Base-by-base conservation (phyloP, 2,888 invertebrate species). In the Boloria selene region DNA sequence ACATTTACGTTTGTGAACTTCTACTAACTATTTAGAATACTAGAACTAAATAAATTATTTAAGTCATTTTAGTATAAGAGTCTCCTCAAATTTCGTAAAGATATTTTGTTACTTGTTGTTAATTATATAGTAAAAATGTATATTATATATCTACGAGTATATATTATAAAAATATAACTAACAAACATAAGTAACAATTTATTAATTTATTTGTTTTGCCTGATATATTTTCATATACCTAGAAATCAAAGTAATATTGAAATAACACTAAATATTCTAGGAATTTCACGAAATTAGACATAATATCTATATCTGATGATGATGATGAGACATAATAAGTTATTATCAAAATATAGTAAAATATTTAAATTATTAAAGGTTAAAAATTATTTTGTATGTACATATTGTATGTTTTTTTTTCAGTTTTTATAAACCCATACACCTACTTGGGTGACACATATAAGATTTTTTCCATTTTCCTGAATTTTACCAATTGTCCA, bases 1-100 rank as follows among this genome's bases (percentile, higher is more conserved):
- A 63, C 62, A 68, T 68, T 54, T 53, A 65, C 31, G 49, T 59
- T 42, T 26, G 18, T 14, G 50, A 44, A 16, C 31, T 47, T 49
- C 26, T 49, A 17, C 6, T 14, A 6, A 59, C 4, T 49, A 13
- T 26, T 58, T 16, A 45, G 22, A 47, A 47, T 16, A 47, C 13
- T 16, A 31, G 58, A n/a, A 16, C 26, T 47, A 16, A 54, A 10
- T 13, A 42, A 13, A 54, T 54, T 1, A 31, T 54, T n/a, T 13
- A 10, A n/a, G 5, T 38, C 5, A 4, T 16, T 56, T 44, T 56
- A 18, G 7, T 45, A 17, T 22, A 18, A 16, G 14, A 13, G 1
- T 45, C 42, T 45, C 14, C 22, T 22, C 22, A 22, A 22, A 14
- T 10, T 54, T 54, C 13, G 13, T 17, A 54, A 17, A 38, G 5